Conservation (phyloP, 1,140 invertebrate species). For the Mycetomoellerius zeteki region DNA sequence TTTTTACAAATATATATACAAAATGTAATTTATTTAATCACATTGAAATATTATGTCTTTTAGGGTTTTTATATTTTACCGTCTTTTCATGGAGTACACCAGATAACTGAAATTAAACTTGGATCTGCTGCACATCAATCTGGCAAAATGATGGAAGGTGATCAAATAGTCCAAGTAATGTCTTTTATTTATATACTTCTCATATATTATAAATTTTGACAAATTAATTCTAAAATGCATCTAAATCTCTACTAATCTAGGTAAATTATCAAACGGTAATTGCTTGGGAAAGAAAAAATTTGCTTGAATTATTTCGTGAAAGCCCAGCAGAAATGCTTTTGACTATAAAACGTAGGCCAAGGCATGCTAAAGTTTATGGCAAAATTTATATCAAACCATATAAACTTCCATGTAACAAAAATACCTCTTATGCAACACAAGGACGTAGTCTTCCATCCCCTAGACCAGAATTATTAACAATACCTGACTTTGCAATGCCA, state of each 20-base stretch:
- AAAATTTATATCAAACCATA: conserved; percentile 94
- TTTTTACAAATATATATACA: background rate
- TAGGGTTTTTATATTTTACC: conserved; percentile 95
- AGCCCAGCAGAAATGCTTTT: conserved; percentile 93
- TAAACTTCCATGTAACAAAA: conserved; percentile 92
- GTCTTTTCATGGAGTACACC: conserved; percentile 94
- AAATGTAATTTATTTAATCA: conserved; percentile 37
- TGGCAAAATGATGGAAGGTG: conserved; percentile 96
- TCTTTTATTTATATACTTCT: background rate
- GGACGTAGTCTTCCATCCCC: conserved; percentile 91
- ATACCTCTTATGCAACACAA: conserved; percentile 89
- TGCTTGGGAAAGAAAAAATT: conserved; percentile 94
- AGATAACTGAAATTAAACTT: conserved; percentile 95
- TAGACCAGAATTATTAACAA: conserved; percentile 89
- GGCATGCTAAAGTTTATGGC: conserved; percentile 94
- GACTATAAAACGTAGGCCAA: conserved; percentile 94
- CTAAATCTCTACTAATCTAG: conserved; percentile 85
- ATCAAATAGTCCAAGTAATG: conserved; percentile 95
- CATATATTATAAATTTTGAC: background rate
- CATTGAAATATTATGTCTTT: conserved; percentile 67
- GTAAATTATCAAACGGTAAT: conserved; percentile 97
- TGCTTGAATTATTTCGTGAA: conserved; percentile 92
- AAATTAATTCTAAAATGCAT: conserved; percentile 34
- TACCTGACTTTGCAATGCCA: conserved; percentile 89
- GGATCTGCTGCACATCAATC: conserved; percentile 94